Evolutionary conservation across 2,113 vertebrate genomes (phyloP).

Genomic region (Cairina moschata): DNA sequence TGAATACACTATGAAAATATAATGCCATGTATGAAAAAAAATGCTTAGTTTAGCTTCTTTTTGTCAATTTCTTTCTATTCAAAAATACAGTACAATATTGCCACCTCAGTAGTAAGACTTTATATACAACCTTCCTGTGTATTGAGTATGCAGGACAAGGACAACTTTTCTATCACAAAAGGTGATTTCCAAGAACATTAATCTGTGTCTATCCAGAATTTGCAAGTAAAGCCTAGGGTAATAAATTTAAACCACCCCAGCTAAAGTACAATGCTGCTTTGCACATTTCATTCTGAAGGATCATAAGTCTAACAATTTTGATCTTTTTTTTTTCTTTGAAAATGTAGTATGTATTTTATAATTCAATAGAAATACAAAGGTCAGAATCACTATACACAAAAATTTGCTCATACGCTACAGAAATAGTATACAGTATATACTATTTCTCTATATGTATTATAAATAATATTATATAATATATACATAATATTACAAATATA

Average conservation of each 20-base stretch:
- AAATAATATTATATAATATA: too few species aligned
- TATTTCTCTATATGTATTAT: too few species aligned
- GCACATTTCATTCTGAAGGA: not conserved
- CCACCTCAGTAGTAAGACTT: not conserved
- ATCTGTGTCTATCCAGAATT: not conserved
- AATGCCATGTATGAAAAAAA: not conserved
- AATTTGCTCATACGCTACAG: not conserved
- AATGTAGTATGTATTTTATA: not conserved
- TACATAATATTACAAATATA: too few species aligned
- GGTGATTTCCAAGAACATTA: not conserved
- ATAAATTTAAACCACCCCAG: not conserved
- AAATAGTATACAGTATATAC: not conserved
- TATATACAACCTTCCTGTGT: not conserved
- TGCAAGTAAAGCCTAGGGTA: not conserved
- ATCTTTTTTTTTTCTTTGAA: not conserved
- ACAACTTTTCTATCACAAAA: not conserved
- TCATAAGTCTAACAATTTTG: not conserved
- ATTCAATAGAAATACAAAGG: not conserved
- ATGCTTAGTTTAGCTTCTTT: not conserved
- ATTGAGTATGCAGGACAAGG: not conserved
- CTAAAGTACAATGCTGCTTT: not conserved
- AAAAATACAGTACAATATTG: not conserved
- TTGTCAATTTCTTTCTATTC: not conserved
- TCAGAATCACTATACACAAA: not conserved
- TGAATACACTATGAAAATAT: not conserved